Base-by-base conservation (phyloP, 1,140 invertebrate genomes). In the Steinernema feltiae region DNA sequence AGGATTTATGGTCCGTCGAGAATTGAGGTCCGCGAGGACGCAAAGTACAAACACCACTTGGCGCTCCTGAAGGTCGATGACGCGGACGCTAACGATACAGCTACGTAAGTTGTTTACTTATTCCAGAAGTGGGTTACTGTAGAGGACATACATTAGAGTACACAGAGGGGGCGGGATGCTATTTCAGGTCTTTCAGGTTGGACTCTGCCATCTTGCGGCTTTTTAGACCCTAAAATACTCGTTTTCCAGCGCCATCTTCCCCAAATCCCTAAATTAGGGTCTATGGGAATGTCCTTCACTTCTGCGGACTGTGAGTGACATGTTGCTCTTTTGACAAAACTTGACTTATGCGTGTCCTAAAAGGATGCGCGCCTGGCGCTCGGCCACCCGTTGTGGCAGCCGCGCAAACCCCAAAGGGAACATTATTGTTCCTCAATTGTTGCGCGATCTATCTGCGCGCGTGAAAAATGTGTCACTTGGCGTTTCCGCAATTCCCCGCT, bases 1-100 rank as follows among this genome's bases (percentile, higher is more conserved):
- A 90, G 91, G 81, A 95, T 97, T 82, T 89, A 90, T 21, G 83
- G 82, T 63, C 81, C 79, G 21, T 71, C 74, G 48, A 70, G 76
- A 32, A 29, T 77, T 21, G 70, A 73, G 27, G 48, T 86, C 21
- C 21, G 35, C 69, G 84, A 86, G 69, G 79, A 79, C 69, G 76
- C 71, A 32, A 71, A 74, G 69, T 30, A 48, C 30, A 76, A 73
- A 3, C 63, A 32, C 18, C 2, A 69, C 18, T 48, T 85, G 31
- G 81, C 80, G 35, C 17, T 71, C 32, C 81, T 79, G 35, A 73
- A 75, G 0, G 76, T 77, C n/a, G 81, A 48, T 0, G 83, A 83
- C 72, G 73, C 71, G 1, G 82, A 83, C 48, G 69, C 30, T 24
- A 63, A 72, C 32, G 80, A 83, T 79, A 74, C 30, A 30, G 73